Percentiles rank a stretch among this genome's conserved stretches.
Evolutionary conservation across 2,113 vertebrate genomes (phyloP).

Genomic region (Myrmecobius fasciatus): DNA sequence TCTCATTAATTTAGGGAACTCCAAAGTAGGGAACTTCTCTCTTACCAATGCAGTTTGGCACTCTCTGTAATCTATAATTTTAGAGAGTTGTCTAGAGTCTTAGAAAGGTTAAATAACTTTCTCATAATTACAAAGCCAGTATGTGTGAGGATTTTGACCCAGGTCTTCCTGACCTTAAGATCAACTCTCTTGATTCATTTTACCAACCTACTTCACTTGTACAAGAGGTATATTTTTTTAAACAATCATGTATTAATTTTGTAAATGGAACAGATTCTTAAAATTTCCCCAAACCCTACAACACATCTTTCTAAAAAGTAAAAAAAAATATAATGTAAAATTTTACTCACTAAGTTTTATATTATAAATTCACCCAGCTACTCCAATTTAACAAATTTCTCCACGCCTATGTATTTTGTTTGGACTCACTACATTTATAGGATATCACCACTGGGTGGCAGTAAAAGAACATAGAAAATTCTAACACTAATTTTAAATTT

Average conservation of each 20-base stretch:
- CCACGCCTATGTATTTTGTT: neutral
- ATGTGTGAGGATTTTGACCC: neutral
- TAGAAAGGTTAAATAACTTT: neutral
- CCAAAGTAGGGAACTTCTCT: neutral
- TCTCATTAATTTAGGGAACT: neutral
- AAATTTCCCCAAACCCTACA: neutral
- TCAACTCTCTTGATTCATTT: neutral
- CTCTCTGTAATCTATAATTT: neutral
- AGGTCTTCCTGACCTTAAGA: neutral
- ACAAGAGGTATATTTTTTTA: neutral
- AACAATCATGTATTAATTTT: neutral
- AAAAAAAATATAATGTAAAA: neutral
- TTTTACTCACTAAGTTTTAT: neutral
- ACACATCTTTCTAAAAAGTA: neutral
- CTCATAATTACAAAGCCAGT: neutral
- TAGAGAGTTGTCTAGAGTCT: neutral
- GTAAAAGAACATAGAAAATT: constrained; percentile 86
- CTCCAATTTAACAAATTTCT: neutral
- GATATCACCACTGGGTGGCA: constrained; percentile 86
- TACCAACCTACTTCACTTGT: neutral
- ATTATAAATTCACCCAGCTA: neutral
- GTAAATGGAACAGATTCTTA: neutral
- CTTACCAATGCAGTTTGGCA: neutral
- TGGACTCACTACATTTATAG: neutral
- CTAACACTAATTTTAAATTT: neutral